Conservation (phyloP, 2,888 invertebrate genomes). For the Stenoptilia bipunctidactyla region DNA sequence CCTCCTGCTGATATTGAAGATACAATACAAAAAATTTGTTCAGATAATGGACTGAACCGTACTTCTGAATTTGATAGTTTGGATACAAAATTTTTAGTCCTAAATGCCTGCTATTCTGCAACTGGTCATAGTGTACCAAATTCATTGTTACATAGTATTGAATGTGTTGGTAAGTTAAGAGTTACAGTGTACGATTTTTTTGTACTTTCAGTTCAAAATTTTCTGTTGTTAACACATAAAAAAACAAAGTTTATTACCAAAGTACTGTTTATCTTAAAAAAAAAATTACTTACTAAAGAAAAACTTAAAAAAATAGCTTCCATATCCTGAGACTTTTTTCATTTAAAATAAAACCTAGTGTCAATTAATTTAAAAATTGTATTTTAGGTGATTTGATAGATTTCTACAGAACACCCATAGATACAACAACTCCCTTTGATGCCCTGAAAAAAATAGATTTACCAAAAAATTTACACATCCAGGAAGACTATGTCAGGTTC, state of each 20-base stretch:
- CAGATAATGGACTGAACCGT: slow-evolving; percentile 57
- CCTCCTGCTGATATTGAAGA: slow-evolving; percentile 77
- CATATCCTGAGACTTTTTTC: too few species aligned
- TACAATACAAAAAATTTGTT: slow-evolving; percentile 74
- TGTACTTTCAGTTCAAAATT: background rate
- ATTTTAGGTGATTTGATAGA: slow-evolving; percentile 74
- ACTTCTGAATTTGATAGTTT: slow-evolving; percentile 56
- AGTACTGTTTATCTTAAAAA: too few species aligned
- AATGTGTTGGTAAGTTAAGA: slow-evolving; percentile 78
- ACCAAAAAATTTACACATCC: slow-evolving; percentile 90
- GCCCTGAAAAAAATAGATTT: slow-evolving; percentile 77
- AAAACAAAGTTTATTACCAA: too few species aligned
- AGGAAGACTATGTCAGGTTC: slow-evolving; percentile 84
- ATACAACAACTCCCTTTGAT: slow-evolving; percentile 80
- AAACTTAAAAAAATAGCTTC: too few species aligned
- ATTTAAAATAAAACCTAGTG: too few species aligned
- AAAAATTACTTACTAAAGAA: too few species aligned
- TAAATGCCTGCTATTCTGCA: slow-evolving; percentile 77
- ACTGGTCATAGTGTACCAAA: slow-evolving; percentile 87
- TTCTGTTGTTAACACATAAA: too few species aligned
- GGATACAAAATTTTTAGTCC: slow-evolving; percentile 75
- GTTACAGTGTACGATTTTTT: background rate
- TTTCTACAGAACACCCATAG: slow-evolving; percentile 81
- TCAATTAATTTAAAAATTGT: too few species aligned
- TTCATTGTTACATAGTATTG: slow-evolving; percentile 81